Evolutionary conservation across 2,797 vertebrate genomes (phyloP), one percentile per base, ranked within the genome.

Genomic region (Antrozous pallidus): DNA sequence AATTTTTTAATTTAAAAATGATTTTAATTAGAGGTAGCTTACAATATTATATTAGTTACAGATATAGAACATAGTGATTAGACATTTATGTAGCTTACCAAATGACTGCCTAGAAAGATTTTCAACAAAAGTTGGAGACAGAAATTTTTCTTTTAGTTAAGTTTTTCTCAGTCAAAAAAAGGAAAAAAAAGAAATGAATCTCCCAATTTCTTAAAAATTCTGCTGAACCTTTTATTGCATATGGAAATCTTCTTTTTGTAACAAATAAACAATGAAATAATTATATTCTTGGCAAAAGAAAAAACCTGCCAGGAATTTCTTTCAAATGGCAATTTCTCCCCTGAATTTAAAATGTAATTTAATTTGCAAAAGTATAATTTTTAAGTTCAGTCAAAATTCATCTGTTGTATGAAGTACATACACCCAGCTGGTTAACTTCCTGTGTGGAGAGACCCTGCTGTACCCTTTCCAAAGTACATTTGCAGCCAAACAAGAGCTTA

Each of bases 291-390:
- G 80, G 77, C 79, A 92, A 95, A 90, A 61, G 28, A 31, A 95
- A 88, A 95, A 2, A 65, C 78, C 71, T 96, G 17, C 49, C 1
- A 7, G 89, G 83, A 93, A 94, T 93, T 93, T 58, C 83, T 82
- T 91, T 77, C 70, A 87, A 82, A 93, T 71, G 58, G 56, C 45
- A 94, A 65, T 82, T 90, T 91, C 73, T 81, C 51, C 69, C 54
- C 36, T 77, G 81, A 94, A 93, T 94, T 96, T 90, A 86, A 95
- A 95, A 97, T 85, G 54, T 45, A 67, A 96, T 94, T 93, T 90
- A 69, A 91, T 80, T 96, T 91, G 79, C 56, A 96, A 92, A 93
- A 88, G 73, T 77, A 77, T 90, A 83, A 95, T 79, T 96, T 96
- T 94, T 75, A 67, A 88, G 84, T 38, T 73, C 1, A 4, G 67